phyloP scores from a whole-genome alignment of 2,797 vertebrate species.

The Passerculus sandwichensis region DNA sequence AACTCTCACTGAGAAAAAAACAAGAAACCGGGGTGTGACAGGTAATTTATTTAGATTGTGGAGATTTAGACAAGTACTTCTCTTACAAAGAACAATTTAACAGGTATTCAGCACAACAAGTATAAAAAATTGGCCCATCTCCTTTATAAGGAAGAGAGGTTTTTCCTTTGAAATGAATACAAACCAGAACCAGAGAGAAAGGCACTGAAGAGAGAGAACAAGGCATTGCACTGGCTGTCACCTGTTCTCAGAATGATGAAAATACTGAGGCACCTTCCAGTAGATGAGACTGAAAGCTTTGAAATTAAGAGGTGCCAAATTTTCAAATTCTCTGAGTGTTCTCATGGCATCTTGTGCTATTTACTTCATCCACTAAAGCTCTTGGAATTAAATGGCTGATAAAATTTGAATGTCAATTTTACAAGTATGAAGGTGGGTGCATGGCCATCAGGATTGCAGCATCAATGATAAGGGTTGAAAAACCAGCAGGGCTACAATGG shows the following conservation, averaged over 20 bases:
- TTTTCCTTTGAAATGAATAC: not conserved
- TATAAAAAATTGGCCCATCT: not conserved
- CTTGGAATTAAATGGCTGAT: not conserved
- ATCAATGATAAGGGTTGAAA: not conserved
- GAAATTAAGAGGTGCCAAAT: not conserved
- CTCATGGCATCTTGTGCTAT: not conserved
- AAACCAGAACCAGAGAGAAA: not conserved
- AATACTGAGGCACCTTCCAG: not conserved
- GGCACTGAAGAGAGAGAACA: not conserved
- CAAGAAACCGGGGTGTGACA: not conserved
- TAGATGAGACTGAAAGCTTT: not conserved
- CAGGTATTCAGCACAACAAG: not conserved
- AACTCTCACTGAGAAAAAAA: not conserved
- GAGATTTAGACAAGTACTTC: not conserved
- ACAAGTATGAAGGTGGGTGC: not conserved
- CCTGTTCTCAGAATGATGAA: not conserved
- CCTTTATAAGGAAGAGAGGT: not conserved
- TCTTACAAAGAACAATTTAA: not conserved
- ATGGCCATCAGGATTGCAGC: not conserved
- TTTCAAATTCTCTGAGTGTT: not conserved
- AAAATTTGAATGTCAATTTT: not conserved
- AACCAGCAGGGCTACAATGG: not conserved
- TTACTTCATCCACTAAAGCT: not conserved
- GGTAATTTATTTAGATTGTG: not conserved
- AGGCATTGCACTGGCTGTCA: not conserved